Conservation (phyloP, 2,888 invertebrate genomes). For the Poecilobothrus nobilitatus region DNA sequence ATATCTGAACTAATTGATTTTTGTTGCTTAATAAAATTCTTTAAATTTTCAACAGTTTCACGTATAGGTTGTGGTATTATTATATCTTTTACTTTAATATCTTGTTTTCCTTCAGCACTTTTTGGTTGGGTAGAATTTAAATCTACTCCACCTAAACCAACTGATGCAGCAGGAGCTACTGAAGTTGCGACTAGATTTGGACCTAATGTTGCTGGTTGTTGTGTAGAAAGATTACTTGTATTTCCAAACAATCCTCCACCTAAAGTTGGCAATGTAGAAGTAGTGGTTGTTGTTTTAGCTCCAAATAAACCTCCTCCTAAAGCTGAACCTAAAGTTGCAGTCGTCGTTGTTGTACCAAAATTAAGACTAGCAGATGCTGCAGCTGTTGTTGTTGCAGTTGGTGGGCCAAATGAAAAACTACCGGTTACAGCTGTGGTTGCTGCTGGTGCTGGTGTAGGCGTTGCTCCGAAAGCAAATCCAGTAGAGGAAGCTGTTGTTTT, state of each 20-base stretch:
- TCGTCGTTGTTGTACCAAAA: slow-evolving; percentile 36
- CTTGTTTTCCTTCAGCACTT: slow-evolving; percentile 38
- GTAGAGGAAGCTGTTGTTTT: slow-evolving; percentile 18
- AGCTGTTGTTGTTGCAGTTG: slow-evolving; percentile 28
- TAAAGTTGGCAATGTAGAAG: not conserved
- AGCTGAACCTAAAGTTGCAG: slow-evolving; percentile 27
- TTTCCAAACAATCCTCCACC: not conserved
- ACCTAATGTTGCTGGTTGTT: slow-evolving; percentile 21
- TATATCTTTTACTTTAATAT: slow-evolving; percentile 41
- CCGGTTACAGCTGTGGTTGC: not conserved
- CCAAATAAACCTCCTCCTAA: slow-evolving; percentile 31
- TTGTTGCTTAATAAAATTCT: slow-evolving; percentile 77
- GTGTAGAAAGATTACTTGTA: not conserved
- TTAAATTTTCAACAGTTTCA: slow-evolving; percentile 69
- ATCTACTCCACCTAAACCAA: slow-evolving; percentile 42
- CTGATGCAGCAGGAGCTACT: slow-evolving; percentile 30
- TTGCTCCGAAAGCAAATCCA: slow-evolving; percentile 25
- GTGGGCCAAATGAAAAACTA: slow-evolving; percentile 14
- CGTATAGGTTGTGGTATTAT: slow-evolving; percentile 67
- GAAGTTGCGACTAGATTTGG: slow-evolving; percentile 23
- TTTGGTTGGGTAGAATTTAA: slow-evolving; percentile 40
- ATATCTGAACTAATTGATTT: slow-evolving; percentile 75
- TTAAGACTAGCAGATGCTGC: slow-evolving; percentile 35
- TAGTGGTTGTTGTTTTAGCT: slow-evolving; percentile 25
- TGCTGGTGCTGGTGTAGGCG: not conserved